phyloP scores from a whole-genome alignment of 30 jellyfish, hydroid and myxozoan genomes.

The Chironex yamaguchii region DNA sequence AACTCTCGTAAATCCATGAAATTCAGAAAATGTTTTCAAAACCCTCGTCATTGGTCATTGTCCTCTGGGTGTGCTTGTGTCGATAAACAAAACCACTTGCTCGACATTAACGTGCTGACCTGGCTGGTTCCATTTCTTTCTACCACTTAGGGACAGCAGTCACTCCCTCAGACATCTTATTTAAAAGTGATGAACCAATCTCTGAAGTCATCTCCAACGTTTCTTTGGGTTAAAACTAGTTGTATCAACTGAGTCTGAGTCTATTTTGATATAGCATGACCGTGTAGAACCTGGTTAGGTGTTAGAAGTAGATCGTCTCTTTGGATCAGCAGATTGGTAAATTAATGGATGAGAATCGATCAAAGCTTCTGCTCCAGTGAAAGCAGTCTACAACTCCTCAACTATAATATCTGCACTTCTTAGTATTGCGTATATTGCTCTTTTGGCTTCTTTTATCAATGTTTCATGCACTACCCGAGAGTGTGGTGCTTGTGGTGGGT shows the following conservation, averaged over 20 bases:
- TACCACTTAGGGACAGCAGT: neutral
- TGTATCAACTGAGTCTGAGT: constrained; percentile 30
- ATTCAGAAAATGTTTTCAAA: neutral
- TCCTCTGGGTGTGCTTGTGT: constrained; percentile 5
- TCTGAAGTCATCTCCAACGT: constrained; percentile 9
- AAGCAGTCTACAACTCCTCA: constrained; percentile 59
- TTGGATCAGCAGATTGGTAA: constrained; percentile 51
- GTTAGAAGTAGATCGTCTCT: constrained; percentile 56
- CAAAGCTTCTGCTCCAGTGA: constrained; percentile 56
- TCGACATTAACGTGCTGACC: neutral
- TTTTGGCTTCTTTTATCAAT: constrained; percentile 57
- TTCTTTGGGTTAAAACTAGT: constrained; percentile 10
- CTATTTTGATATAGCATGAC: constrained; percentile 40
- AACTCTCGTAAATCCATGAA: neutral
- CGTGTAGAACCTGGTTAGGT: constrained; percentile 59
- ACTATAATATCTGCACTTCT: constrained; percentile 23
- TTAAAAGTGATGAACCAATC: constrained; percentile 9
- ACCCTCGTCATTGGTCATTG: constrained; percentile 1
- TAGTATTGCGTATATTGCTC: constrained; percentile 45
- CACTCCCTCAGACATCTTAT: constrained; percentile 16
- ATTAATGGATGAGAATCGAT: constrained; percentile 55
- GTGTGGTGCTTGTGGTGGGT: constrained; percentile 65
- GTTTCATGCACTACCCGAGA: constrained; percentile 59
- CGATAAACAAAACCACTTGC: neutral
- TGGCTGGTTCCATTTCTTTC: neutral